Evolutionary conservation across 2,888 invertebrate species (phyloP).

Genomic region (Cataglyphis altisquamis): DNA sequence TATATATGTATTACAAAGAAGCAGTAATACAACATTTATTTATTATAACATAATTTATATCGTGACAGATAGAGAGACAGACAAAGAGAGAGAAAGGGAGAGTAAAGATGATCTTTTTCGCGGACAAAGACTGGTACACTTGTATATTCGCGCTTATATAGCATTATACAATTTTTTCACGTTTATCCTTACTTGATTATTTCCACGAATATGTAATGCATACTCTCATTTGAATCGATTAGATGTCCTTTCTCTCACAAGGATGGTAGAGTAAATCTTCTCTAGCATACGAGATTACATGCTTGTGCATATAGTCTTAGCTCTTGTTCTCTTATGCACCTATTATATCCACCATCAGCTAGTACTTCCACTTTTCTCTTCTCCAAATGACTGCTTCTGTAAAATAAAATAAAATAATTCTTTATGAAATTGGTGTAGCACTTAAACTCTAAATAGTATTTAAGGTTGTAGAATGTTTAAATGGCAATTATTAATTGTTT

Average conservation of each 20-base stretch:
- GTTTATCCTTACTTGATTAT: constrained; percentile 66
- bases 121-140: constrained; percentile 63
- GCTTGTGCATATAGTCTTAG: constrained; percentile 83
- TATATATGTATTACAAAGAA: constrained; percentile 82
- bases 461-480: neutral
- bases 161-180: constrained; percentile 58
- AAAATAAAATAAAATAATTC: constrained; percentile 62
- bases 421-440: neutral
- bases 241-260: constrained; percentile 46
- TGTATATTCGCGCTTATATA: constrained; percentile 54
- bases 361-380: constrained; percentile 78
- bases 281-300: constrained; percentile 82
- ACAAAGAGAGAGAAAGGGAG: constrained; percentile 47
- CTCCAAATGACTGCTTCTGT: constrained; percentile 81
- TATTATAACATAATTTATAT: constrained; percentile 83
- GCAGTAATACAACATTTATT: constrained; percentile 85
- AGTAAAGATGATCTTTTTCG: constrained; percentile 63
- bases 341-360: constrained; percentile 83
- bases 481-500: neutral
- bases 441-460: neutral
- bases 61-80: constrained; percentile 63
- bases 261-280: constrained; percentile 72
- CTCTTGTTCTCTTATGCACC: constrained; percentile 82
- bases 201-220: constrained; percentile 58
- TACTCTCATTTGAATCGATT: constrained; percentile 53